Evolutionary conservation across 2,113 vertebrate genomes (phyloP).

Genomic region (Athene noctua): DNA sequence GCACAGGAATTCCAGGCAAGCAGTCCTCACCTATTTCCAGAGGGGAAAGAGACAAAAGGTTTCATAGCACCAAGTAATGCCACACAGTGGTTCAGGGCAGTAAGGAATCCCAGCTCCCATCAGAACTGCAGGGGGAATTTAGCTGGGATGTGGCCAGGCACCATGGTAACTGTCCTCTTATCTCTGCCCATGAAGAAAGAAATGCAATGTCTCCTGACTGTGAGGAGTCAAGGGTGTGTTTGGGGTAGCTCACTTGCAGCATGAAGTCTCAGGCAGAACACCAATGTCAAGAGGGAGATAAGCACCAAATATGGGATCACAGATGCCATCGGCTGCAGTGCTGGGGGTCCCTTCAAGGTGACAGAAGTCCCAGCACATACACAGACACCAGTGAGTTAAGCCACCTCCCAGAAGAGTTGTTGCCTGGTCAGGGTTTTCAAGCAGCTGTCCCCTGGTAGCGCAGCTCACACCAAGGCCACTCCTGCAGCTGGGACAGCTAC

Average conservation of each 20-base stretch:
- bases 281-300: background rate
- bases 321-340: background rate
- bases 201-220: background rate
- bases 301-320: background rate
- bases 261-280: background rate
- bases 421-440: background rate
- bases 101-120: background rate
- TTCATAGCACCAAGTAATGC: conserved; percentile 38
- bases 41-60: background rate
- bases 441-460: background rate
- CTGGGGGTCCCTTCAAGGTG: background rate
- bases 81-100: conserved; percentile 3
- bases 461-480: background rate
- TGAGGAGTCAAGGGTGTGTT: background rate
- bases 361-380: background rate
- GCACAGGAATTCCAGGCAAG: background rate
- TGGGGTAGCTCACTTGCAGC: background rate
- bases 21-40: background rate
- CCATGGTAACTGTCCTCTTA: background rate
- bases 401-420: background rate
- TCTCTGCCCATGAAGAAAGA: background rate
- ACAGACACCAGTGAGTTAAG: background rate
- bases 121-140: background rate
- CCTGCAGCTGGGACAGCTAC: background rate
- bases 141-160: background rate